Conservation (phyloP, 2,797 vertebrate species). For the Silurus aristotelis region DNA sequence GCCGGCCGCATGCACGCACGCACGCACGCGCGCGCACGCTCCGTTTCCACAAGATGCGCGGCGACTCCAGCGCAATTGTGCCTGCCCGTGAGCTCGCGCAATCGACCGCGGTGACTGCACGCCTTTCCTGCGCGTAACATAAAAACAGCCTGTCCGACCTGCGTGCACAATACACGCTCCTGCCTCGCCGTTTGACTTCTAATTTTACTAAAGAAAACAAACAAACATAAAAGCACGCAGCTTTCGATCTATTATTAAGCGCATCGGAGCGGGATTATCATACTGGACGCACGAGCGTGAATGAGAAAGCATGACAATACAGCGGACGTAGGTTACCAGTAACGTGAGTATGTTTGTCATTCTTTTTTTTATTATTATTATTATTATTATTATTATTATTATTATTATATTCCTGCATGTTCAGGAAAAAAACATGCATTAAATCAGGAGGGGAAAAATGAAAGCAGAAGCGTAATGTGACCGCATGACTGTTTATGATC, state of each 20-base stretch:
- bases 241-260: constrained; percentile 39
- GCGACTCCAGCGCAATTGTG: constrained; percentile 44
- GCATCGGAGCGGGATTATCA: constrained; percentile 48
- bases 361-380: no score
- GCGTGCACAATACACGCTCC: neutral
- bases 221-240: constrained; percentile 34
- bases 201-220: no score
- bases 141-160: neutral
- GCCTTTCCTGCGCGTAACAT: neutral
- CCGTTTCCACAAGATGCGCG: constrained; percentile 60
- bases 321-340: constrained; percentile 51
- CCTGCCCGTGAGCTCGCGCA: constrained; percentile 28
- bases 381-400: no score
- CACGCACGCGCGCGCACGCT: constrained; percentile 44
- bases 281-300: constrained; percentile 47
- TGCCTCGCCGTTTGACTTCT: neutral
- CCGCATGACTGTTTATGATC: constrained; percentile 11
- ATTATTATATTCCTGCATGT: neutral
- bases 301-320: constrained; percentile 56
- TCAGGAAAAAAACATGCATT: neutral
- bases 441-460: neutral
- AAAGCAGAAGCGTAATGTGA: neutral
- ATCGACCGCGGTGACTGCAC: constrained; percentile 29
- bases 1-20: constrained; percentile 32
- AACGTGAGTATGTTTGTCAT: constrained; percentile 60